A percentile compares a stretch with the other conserved stretches of the same genome.
Conservation (phyloP, 2,888 invertebrate species). For the Oscheius sp. region DNA sequence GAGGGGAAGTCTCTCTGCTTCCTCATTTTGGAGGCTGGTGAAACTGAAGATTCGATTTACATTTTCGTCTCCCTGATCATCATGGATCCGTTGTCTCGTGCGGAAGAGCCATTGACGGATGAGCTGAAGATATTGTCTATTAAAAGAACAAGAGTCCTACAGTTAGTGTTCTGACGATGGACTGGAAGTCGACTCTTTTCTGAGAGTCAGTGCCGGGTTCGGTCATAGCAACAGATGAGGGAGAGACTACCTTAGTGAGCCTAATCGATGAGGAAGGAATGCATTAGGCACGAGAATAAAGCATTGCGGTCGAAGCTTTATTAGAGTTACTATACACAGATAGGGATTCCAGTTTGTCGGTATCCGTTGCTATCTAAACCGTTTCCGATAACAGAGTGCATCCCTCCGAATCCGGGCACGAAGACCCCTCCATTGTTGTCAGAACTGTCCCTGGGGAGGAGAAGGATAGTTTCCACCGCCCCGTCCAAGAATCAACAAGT, state of each 20-base stretch:
- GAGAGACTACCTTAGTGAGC: not conserved
- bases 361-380: too few relatives aligned
- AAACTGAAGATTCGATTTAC: conserved; percentile 30
- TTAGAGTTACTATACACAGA: too few relatives aligned
- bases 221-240: not conserved
- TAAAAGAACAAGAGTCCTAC: not conserved
- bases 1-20: too few relatives aligned
- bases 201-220: not conserved
- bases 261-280: conserved; percentile 23
- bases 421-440: too few relatives aligned
- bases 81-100: conserved; percentile 5
- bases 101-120: conserved; percentile 26
- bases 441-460: too few relatives aligned
- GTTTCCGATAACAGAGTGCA: too few relatives aligned
- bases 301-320: not conserved
- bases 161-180: conserved; percentile 12
- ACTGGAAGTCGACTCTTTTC: conserved; percentile 1
- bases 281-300: conserved; percentile 13
- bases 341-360: too few relatives aligned
- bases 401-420: too few relatives aligned
- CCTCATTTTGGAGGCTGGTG: not conserved
- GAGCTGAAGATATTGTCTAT: not conserved
- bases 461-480: too few relatives aligned
- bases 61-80: conserved; percentile 24
- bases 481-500: too few relatives aligned